A percentile compares a stretch with the other conserved stretches of the same genome.
These are phyloP conservation scores for Cryptomyrus ogoouensis DNA, from an alignment of 2,113 vertebrate genomes.

Conservation along the genomic window DNA sequence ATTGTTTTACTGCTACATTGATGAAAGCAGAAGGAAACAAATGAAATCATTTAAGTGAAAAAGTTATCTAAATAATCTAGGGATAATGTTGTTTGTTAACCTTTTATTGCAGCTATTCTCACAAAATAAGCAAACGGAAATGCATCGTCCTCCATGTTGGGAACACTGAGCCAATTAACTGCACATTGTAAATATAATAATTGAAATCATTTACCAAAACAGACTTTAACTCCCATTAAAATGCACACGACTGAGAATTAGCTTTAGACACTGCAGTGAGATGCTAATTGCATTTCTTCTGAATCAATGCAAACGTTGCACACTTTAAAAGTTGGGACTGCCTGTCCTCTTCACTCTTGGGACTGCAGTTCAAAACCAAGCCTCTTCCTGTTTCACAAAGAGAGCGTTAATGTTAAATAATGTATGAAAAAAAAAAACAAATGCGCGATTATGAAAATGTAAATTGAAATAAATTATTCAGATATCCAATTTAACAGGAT, in stretches of 20 bases:
- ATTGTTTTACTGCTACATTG: background rate
- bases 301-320: background rate
- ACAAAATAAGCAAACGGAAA: background rate
- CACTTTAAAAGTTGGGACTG: background rate
- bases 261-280: background rate
- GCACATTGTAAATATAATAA: background rate
- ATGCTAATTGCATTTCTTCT: slow-evolving; percentile 5
- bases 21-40: background rate
- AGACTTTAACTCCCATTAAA: background rate
- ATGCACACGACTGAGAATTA: background rate
- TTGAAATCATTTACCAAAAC: background rate
- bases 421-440: slow-evolving; percentile 39
- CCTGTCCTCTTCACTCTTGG: background rate
- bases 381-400: background rate
- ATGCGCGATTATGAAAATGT: slow-evolving; percentile 58
- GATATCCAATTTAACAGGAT: slow-evolving; percentile 58
- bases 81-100: background rate
- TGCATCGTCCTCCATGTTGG: background rate
- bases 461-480: slow-evolving; percentile 64
- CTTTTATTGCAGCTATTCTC: background rate
- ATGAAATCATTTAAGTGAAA: background rate
- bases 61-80: background rate
- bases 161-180: background rate
- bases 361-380: background rate
- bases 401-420: slow-evolving; percentile 11